Conservation (phyloP, 2,113 vertebrate genomes). For the Poeciliopsis retropinna region DNA sequence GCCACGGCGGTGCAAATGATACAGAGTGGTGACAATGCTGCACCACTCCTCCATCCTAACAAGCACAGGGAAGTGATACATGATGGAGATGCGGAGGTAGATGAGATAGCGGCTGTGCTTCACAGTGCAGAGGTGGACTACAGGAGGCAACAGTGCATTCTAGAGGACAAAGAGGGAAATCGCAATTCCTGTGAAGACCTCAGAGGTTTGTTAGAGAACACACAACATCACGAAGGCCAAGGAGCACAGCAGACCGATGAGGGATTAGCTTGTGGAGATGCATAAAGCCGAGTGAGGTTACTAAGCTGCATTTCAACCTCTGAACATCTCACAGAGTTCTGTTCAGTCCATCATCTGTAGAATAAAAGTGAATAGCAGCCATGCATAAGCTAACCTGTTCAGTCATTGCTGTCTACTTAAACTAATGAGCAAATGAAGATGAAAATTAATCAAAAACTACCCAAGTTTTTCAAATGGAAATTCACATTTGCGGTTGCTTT, state of each 20-base stretch:
- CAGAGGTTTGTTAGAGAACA: neutral
- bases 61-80: conserved; percentile 46
- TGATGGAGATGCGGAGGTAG: conserved; percentile 46
- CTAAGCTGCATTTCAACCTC: neutral
- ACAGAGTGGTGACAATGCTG: conserved; percentile 39
- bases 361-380: no score
- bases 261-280: no score
- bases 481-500: no score
- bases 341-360: no score
- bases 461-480: no score
- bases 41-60: conserved; percentile 48
- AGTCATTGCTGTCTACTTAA: no score
- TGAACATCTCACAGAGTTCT: no score
- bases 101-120: conserved; percentile 55
- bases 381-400: no score
- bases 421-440: no score
- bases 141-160: conserved; percentile 71
- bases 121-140: conserved; percentile 19
- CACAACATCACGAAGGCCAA: neutral
- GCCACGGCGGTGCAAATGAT: conserved; percentile 44
- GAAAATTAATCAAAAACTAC: no score
- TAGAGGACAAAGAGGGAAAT: conserved; percentile 47
- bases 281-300: neutral
- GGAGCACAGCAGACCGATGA: neutral
- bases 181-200: neutral